Percentiles rank a stretch among this genome's conserved stretches.
These are phyloP conservation scores for Triplophysa tibetana DNA, from an alignment of 2,113 vertebrate species.

Conservation along the genomic window DNA sequence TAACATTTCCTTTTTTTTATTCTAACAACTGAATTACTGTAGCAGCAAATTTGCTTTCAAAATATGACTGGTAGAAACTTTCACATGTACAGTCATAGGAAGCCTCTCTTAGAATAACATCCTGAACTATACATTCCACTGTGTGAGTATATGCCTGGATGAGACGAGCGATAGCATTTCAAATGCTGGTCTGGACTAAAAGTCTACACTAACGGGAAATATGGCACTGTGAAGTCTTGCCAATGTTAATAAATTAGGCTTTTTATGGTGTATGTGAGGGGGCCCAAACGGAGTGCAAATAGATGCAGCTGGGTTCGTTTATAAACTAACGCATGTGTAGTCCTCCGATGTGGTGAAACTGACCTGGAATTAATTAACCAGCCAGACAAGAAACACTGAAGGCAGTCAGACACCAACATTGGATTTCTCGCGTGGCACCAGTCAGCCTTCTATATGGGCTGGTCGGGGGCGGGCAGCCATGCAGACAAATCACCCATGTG, in stretches of 20 bases:
- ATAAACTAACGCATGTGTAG: slow-evolving; percentile 13
- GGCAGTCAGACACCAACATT: not conserved
- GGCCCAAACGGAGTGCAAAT: slow-evolving; percentile 7
- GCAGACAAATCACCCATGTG: slow-evolving; percentile 22
- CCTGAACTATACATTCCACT: slow-evolving; percentile 43
- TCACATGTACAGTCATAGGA: slow-evolving; percentile 48
- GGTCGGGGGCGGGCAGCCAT: not conserved
- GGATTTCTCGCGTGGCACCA: not conserved
- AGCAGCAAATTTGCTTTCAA: slow-evolving; percentile 2
- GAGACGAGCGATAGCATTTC: slow-evolving; percentile 38
- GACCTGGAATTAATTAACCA: slow-evolving; percentile 23
- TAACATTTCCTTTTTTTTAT: too few relatives aligned
- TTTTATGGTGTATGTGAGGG: slow-evolving; percentile 18
- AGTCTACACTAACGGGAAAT: slow-evolving; percentile 27
- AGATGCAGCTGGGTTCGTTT: slow-evolving; percentile 44
- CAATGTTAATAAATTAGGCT: slow-evolving; percentile 49
- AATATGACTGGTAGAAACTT: slow-evolving; percentile 28
- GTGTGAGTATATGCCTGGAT: not conserved
- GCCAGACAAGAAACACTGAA: slow-evolving; percentile 1
- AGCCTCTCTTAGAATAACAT: slow-evolving; percentile 52
- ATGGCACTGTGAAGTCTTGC: slow-evolving; percentile 42
- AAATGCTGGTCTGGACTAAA: slow-evolving; percentile 31
- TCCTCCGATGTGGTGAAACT: not conserved
- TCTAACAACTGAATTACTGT: too few relatives aligned
- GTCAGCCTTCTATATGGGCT: not conserved